Evolutionary conservation across 2,888 invertebrate genomes (phyloP), one percentile per base, ranked within the genome.

Genomic region (Lasioglossum lativentre): DNA sequence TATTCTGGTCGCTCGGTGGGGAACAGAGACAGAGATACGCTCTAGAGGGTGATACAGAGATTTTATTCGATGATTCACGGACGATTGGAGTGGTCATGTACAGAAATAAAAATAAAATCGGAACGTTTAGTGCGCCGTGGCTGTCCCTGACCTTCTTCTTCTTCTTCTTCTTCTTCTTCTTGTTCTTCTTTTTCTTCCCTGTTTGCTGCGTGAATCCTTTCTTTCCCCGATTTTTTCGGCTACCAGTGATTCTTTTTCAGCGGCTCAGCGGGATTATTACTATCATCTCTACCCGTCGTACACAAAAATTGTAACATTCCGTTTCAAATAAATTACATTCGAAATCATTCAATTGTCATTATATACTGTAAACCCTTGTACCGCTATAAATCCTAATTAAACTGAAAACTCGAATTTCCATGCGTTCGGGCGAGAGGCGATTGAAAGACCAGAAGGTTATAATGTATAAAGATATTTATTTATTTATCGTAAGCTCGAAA

Each of bases 41-140:
- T 86, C 59, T 80, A n/a, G 40, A 52, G 74, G 78, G 63, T 86
- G 84, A 82, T 72, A 85, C 87, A 85, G 66, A 80, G 52, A 87
- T 59, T 90, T 88, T 89, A 90, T 90, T 89, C 80, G 82, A 82
- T 86, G 80, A 90, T 81, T 89, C 83, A 90, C 78, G 56, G 16
- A 73, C 82, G 85, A 90, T 87, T 87, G 83, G 80, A 82, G 84
- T 88, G 88, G 86, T 90, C 85, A 88, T 86, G 83, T 89, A 87
- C 80, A 88, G 40, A 88, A 85, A 86, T 88, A 90, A 88, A 90
- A 90, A 90, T 90, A 90, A 90, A 90, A 45, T 80, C 63, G 81
- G 76, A 82, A 86, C 78, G 40, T 71, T 84, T 86, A 83, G 68
- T 82, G 47, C 84, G 73, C 63, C 74, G 70, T 84, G 74, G 82